Evolutionary conservation across 2,888 invertebrate genomes (phyloP), one percentile per base, ranked within the genome.

Genomic region (Euproctis similis): DNA sequence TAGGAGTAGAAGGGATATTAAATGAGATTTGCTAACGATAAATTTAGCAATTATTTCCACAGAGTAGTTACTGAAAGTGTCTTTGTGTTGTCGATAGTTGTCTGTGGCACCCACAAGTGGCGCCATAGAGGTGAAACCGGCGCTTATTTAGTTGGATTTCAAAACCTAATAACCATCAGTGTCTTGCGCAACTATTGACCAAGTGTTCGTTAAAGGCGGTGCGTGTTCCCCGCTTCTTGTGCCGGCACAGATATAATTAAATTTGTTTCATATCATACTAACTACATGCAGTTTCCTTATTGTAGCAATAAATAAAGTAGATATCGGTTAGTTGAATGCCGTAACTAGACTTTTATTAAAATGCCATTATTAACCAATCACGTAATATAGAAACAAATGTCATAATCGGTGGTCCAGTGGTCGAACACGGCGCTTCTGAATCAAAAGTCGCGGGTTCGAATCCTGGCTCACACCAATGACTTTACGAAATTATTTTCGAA

Each of bases 131-230:
- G 51, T 54, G 39, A 51, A 54, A 54, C 50, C 36, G 37, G n/a
- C 46, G 42, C 47, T 51, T 51, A 58, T 56, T 56, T 47, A 48
- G 46, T 32, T 45, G 21, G 50, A 42, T 72, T 69, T 64, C 64
- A 53, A 57, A 67, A 69, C 40, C 41, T 42, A 39, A 62, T 63
- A 67, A 54, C 70, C 70, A 65, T 68, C 63, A 21, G 55, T 42
- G 41, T 29, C 53, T 74, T 73, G 53, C 71, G 53, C 63, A 74
- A 74, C 55, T 49, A 46, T 68, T 71, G 51, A 43, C 57, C 55
- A 69, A 71, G 51, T 30, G 33, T 36, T 31, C 38, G 37, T 36
- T 35, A 41, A 53, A 47, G 43, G 39, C 8, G 44, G 59, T 55
- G 59, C 63, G 59, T 64, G 58, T 51, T 50, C 4, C 42, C 44